Conservation (phyloP, 2,113 vertebrate genomes). For the Anser brachyrhynchus region DNA sequence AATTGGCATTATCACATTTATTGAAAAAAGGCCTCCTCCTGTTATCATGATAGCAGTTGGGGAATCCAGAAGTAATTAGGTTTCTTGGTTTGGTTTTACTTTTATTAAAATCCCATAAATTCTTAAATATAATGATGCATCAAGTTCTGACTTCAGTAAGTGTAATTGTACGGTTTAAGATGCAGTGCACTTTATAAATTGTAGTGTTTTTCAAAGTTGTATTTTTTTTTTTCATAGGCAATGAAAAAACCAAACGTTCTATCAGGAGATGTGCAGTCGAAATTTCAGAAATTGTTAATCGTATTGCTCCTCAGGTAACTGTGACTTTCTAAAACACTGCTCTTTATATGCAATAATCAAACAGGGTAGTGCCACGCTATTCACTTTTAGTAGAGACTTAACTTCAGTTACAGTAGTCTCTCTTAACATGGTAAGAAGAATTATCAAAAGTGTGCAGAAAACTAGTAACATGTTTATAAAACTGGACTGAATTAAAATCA, state of each 20-base stretch:
- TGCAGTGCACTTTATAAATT: neutral
- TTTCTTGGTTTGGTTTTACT: neutral
- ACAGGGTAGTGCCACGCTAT: neutral
- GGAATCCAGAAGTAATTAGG: neutral
- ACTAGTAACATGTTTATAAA: neutral
- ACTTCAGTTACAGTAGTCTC: neutral
- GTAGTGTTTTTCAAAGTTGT: neutral
- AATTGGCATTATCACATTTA: neutral
- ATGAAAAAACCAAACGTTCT: constrained; percentile 60
- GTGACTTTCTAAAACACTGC: neutral
- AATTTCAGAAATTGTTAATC: constrained; percentile 92
- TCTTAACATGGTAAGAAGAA: neutral
- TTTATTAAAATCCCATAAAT: neutral
- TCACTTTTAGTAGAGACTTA: neutral
- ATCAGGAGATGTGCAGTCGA: constrained; percentile 75
- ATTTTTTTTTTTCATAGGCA: constrained; percentile 62
- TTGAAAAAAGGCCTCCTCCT: neutral
- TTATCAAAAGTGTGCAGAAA: neutral
- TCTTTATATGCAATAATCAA: neutral
- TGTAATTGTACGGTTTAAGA: neutral
- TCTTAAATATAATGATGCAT: neutral
- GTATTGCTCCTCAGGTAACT: constrained; percentile 93
- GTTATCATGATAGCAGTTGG: neutral
- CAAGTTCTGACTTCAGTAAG: neutral
- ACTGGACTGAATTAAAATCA: neutral